Conservation (phyloP, 2,797 vertebrate species). For the Eulemur rubriventer region DNA sequence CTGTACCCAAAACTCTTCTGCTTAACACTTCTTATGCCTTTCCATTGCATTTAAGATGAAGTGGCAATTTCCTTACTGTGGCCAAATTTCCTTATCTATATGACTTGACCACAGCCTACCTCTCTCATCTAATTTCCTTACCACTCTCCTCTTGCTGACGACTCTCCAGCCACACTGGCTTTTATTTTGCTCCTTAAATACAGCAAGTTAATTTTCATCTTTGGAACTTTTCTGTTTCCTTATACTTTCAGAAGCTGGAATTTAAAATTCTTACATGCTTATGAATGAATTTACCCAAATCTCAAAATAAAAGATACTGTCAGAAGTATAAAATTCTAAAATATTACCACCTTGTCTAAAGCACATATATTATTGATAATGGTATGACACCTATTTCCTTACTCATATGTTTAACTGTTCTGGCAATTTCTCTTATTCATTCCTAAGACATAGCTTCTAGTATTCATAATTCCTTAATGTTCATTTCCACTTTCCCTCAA, state of each 20-base stretch:
- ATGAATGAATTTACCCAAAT: constrained; percentile 29
- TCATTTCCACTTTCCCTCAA: constrained; percentile 34
- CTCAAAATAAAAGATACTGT: background rate
- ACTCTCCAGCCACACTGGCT: background rate
- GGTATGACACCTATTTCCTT: background rate
- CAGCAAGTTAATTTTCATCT: background rate
- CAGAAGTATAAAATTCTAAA: constrained; percentile 18
- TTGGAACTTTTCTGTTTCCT: background rate
- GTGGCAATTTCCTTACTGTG: background rate
- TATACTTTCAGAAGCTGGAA: constrained; percentile 18
- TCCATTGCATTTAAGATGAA: background rate
- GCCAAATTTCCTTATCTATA: background rate
- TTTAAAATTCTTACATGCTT: constrained; percentile 34
- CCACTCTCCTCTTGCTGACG: background rate
- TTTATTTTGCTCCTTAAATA: constrained; percentile 45
- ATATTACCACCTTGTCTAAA: background rate
- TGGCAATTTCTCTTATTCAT: background rate
- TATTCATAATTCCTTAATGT: constrained; percentile 1
- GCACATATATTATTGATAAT: background rate
- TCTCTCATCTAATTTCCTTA: constrained; percentile 11
- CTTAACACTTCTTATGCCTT: background rate
- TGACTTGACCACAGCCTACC: background rate
- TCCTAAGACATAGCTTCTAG: background rate
- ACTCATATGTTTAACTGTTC: background rate
- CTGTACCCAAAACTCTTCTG: background rate